Base-by-base conservation (phyloP, 2,888 invertebrate genomes). In the Embidobia sp. region DNA sequence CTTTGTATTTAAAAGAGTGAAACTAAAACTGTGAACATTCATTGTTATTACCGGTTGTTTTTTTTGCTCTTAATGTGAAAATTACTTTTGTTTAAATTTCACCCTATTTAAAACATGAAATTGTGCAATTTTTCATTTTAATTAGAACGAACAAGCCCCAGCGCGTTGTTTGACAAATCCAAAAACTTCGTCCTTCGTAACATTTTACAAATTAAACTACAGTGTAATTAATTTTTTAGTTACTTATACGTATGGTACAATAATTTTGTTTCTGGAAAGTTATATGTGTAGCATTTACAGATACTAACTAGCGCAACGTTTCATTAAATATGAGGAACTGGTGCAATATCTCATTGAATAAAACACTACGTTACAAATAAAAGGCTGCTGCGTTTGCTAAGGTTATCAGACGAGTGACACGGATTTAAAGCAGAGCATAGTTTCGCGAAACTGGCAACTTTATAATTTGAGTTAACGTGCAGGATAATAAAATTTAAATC, bases 311-410 rank as follows among this genome's bases (percentile, higher is more conserved):
- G 51, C 10, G 37, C 49, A 63, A 35, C 63, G 63, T 40, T 63
- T 63, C 63, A 63, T 63, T 63, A 63, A 63, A 63, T 49, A 48
- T 19, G 49, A 49, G 51, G 42, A 66, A 53, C 66, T 66, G 16
- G 42, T 53, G 53, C 51, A 66, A 53, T 53, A 66, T 53, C 46
- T 53, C 53, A 66, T 44, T 66, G 51, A 66, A 66, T 46, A 51
- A 40, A 51, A 51, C 49, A 42, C 64, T 33, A 8, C 19, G 42
- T 37, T 55, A 37, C 67, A 67, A 57, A 67, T 57, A 57, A 57
- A 67, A 57, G 57, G 31, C 29, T 48, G n/a, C 13, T n/a, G 48
- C 7, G 7, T 55, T 44, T 29, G 37, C 22, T 29, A 8, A 11
- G 29, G 31, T 8, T 55, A 48, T 67, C 57, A 40, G 37, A 42